Percentiles rank a stretch among this genome's conserved stretches.
These are phyloP conservation scores for Brachystomella parvula DNA, from an alignment of 1,140 invertebrate genomes.

Conservation along the genomic window DNA sequence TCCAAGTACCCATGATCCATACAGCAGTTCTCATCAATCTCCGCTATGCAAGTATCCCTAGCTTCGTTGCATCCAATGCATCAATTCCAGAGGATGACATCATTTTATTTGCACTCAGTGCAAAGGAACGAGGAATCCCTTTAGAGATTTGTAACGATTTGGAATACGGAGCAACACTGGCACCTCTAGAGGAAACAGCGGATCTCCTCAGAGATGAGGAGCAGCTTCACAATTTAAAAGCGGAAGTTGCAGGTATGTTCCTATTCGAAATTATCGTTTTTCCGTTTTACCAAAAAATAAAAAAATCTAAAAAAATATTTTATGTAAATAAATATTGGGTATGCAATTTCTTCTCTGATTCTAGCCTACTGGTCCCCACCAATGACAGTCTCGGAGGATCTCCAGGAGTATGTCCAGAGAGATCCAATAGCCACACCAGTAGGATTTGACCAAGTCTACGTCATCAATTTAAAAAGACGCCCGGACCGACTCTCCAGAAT, in stretches of 20 bases:
- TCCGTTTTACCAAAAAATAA: no score
- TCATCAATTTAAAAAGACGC: conserved; percentile 83
- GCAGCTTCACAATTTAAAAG: conserved; percentile 67
- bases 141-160: conserved; percentile 74
- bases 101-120: conserved; percentile 82
- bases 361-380: conserved; percentile 41
- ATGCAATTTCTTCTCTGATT: conserved; percentile 9
- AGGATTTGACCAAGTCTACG: conserved; percentile 68
- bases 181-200: conserved; percentile 66
- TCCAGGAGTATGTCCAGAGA: conserved; percentile 48
- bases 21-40: conserved; percentile 78
- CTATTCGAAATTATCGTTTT: not conserved
- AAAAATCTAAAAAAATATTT: no score
- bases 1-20: conserved; percentile 85
- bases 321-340: no score
- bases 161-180: conserved; percentile 70
- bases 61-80: conserved; percentile 47
- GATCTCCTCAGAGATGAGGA: conserved; percentile 57
- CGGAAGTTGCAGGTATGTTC: conserved; percentile 60
- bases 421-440: conserved; percentile 48
- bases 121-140: conserved; percentile 59
- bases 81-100: conserved; percentile 77
- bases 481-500: conserved; percentile 70
- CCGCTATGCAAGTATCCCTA: conserved; percentile 50
- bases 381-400: conserved; percentile 42